Evolutionary conservation across 2,797 vertebrate species (phyloP).

Genomic region (Mormyrops attenuatus): DNA sequence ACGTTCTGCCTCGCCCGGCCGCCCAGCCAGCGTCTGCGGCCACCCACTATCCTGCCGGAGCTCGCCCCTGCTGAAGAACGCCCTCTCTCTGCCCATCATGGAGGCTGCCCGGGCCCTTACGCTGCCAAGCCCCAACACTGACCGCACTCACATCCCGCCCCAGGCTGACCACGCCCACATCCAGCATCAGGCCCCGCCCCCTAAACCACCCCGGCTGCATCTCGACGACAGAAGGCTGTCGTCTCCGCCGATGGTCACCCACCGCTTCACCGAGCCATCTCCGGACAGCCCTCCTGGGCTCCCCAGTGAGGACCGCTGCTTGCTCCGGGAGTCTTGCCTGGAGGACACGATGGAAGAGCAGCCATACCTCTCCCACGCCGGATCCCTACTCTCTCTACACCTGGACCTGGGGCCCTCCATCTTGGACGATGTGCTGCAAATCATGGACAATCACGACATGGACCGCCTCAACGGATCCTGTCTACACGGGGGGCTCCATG

Average conservation of each 20-base stretch:
- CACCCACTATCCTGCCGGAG: conserved; percentile 26
- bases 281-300: neutral
- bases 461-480: conserved; percentile 34
- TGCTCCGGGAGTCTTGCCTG: neutral
- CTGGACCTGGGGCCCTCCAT: conserved; percentile 78
- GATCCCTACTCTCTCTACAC: conserved; percentile 75
- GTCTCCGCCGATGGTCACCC: conserved; percentile 33
- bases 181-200: conserved; percentile 30
- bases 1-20: conserved; percentile 25
- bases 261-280: conserved; percentile 21
- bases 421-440: conserved; percentile 72
- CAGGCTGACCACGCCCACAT: conserved; percentile 17
- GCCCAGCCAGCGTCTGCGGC: conserved; percentile 50
- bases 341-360: conserved; percentile 27
- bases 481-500: conserved; percentile 31
- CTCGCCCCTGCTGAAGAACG: conserved; percentile 68
- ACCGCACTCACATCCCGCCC: conserved; percentile 28
- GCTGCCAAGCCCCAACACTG: conserved; percentile 39
- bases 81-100: conserved; percentile 66
- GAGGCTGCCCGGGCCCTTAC: conserved; percentile 62
- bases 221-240: conserved; percentile 51
- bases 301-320: neutral
- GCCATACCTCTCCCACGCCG: conserved; percentile 59
- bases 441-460: conserved; percentile 66
- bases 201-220: conserved; percentile 60